phyloP scores from a whole-genome alignment of 2,113 vertebrate species.

The Uria aalge region DNA sequence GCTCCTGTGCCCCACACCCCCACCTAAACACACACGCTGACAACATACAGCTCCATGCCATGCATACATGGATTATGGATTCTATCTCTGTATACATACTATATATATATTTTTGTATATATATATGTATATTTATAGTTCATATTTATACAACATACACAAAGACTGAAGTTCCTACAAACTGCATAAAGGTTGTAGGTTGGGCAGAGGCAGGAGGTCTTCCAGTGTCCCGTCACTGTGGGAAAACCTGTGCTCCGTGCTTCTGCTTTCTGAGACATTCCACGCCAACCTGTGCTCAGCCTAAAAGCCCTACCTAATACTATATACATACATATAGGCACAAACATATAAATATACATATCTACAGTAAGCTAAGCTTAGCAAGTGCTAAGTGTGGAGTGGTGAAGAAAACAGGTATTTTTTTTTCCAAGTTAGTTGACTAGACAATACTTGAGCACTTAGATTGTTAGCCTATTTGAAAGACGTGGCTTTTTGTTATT shows the following conservation, averaged over 20 bases:
- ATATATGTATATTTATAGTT: neutral
- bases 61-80: neutral
- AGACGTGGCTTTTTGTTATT: neutral
- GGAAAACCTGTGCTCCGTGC: neutral
- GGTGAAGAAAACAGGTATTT: neutral
- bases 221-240: neutral
- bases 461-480: neutral
- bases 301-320: neutral
- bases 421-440: neutral
- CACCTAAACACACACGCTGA: neutral
- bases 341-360: neutral
- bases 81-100: neutral
- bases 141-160: neutral
- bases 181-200: neutral
- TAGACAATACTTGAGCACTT: neutral
- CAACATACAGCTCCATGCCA: neutral
- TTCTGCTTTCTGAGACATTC: neutral
- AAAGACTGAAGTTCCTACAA: neutral
- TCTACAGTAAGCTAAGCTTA: neutral
- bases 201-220: neutral
- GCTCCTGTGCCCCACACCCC: neutral
- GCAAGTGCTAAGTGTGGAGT: neutral
- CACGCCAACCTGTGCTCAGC: neutral
- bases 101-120: neutral
- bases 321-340: neutral